Conservation (phyloP, 2,113 vertebrate genomes). For the Phyllostomus discolor region DNA sequence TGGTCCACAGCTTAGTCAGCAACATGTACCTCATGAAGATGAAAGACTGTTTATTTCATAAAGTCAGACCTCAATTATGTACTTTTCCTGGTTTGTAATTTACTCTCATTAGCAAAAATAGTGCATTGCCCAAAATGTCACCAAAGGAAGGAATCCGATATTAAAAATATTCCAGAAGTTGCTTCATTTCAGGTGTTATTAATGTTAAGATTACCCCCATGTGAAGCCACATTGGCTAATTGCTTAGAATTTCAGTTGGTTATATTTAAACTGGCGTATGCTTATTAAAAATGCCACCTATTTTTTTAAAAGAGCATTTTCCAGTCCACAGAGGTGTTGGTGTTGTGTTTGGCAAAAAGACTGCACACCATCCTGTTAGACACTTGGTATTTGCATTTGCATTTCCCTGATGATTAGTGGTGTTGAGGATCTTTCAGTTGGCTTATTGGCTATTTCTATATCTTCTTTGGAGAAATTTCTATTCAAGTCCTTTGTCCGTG, state of each 20-base stretch:
- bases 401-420: too few relatives aligned
- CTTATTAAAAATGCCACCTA: conserved; percentile 14
- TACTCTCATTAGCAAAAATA: neutral
- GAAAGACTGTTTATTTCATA: neutral
- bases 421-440: too few relatives aligned
- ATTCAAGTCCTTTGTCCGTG: neutral
- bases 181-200: neutral
- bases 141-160: neutral
- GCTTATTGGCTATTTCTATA: too few relatives aligned
- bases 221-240: neutral
- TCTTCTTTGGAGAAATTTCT: too few relatives aligned
- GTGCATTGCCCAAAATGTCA: neutral
- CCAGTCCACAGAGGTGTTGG: neutral
- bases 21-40: neutral
- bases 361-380: neutral
- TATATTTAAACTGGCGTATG: conserved; percentile 14
- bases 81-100: neutral
- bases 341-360: neutral
- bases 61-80: neutral
- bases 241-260: neutral
- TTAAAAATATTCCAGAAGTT: conserved; percentile 20
- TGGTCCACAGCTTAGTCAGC: neutral
- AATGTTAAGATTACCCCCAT: neutral
- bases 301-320: neutral
- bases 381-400: neutral